Conservation (phyloP, 2,797 vertebrate genomes). For the Urophycis tenuis region DNA sequence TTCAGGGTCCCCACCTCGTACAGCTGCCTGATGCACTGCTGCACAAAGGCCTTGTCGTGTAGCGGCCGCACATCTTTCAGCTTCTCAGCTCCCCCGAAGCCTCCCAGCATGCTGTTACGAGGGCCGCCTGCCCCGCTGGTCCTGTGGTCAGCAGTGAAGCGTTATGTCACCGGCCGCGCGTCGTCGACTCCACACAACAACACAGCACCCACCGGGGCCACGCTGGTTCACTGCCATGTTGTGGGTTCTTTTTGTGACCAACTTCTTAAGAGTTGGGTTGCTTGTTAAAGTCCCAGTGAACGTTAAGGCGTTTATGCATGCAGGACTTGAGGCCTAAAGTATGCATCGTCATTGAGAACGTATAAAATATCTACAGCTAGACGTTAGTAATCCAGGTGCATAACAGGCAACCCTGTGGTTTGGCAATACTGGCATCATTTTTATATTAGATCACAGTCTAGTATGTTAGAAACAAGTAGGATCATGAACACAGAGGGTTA, state of each 20-base stretch:
- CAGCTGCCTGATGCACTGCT: conserved; percentile 89
- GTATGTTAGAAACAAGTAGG: no score
- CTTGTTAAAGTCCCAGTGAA: not conserved
- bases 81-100: conserved; percentile 86
- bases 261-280: not conserved
- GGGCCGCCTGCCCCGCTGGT: conserved; percentile 71
- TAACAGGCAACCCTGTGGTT: not conserved
- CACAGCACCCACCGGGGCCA: not conserved
- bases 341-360: not conserved
- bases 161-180: not conserved
- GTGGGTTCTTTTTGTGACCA: not conserved
- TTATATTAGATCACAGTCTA: not conserved
- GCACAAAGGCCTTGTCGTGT: conserved; percentile 90
- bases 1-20: conserved; percentile 74
- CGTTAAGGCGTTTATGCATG: not conserved
- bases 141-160: conserved; percentile 52
- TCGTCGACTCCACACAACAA: not conserved
- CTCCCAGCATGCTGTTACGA: conserved; percentile 79
- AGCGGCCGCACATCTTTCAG: conserved; percentile 90
- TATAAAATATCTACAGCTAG: not conserved
- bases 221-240: not conserved
- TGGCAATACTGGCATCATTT: no score
- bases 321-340: not conserved
- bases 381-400: not conserved
- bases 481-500: not conserved